A percentile compares a stretch with the other conserved stretches of the same genome.
Evolutionary conservation across 1,140 invertebrate genomes (phyloP).

Genomic region (Hormaphis cornu): DNA sequence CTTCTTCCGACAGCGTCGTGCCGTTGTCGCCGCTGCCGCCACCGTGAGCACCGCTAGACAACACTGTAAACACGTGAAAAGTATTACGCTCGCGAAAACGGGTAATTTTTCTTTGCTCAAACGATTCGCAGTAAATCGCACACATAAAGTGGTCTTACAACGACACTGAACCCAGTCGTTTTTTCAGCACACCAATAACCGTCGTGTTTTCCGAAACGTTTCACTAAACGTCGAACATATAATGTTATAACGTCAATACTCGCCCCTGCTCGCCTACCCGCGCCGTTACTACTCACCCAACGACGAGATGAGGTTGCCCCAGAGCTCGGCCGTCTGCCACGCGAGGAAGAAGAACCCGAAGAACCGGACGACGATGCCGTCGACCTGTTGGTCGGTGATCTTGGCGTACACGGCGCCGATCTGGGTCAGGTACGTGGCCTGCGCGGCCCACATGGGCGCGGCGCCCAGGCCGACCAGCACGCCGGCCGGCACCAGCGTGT

Average conservation of each 20-base stretch:
- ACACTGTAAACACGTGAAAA: slow-evolving; percentile 48
- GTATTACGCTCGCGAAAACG: no score
- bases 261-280: no score
- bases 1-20: slow-evolving; percentile 45
- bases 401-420: slow-evolving; percentile 80
- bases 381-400: slow-evolving; percentile 72
- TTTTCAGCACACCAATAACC: neutral
- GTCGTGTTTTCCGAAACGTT: no score
- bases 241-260: no score
- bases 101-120: no score
- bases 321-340: slow-evolving; percentile 89
- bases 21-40: slow-evolving; percentile 45
- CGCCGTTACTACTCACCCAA: slow-evolving; percentile 72
- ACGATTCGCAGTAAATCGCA: no score
- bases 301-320: slow-evolving; percentile 95
- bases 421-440: slow-evolving; percentile 90
- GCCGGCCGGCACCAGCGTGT: slow-evolving; percentile 84
- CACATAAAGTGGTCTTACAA: no score
- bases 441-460: slow-evolving; percentile 92
- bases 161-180: no score
- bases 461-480: slow-evolving; percentile 81
- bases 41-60: slow-evolving; percentile 64
- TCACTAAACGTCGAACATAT: no score
- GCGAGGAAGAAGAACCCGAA: slow-evolving; percentile 97
- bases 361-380: slow-evolving; percentile 86